Evolutionary conservation across 2,888 invertebrate species (phyloP), one percentile per base, ranked within the genome.

Genomic region (Lagria hirta): DNA sequence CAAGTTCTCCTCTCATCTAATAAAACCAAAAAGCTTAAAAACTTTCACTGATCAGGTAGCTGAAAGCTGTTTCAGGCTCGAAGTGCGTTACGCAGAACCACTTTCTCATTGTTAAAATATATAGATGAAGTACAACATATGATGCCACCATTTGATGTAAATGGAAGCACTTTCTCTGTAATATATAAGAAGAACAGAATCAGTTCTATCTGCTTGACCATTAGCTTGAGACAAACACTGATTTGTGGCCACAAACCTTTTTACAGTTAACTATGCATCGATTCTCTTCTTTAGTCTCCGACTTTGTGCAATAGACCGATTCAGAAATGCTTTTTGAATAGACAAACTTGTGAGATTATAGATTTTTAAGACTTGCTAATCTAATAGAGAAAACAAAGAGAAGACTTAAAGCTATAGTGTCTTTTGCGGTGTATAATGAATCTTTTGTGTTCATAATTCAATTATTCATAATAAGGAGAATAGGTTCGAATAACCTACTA

Each of bases 131-230:
- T 61, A 59, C 60, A 64, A 64, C 60, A 58, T 59, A 61, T 54
- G 61, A 62, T 58, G 61, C 57, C 55, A 59, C 60, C 52, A 48
- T 52, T 60, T 59, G 59, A 62, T 61, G 60, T 61, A 66, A 68
- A 67, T 66, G 58, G 66, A 65, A 62, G 62, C 62, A 68, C 68
- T 68, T 68, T 68, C 68, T 67, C 67, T 34, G 10, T 35, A 35
- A 43, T 42, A 44, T 57, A 52, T 58, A 57, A 55, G 60, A 52
- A 53, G 55, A 53, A 45, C 53, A 51, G 46, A 34, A 34, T 35
- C 49, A 18, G 21, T 37, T 3, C 27, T 37, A 48, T 48, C 47
- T 48, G 43, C 49, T 55, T 64, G 62, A 62, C 64, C 64, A 62
- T 64, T 62, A 66, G 56, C 45, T 51, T 48, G 54, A 49, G 45